Evolutionary conservation across 2,113 vertebrate species (phyloP).

Genomic region (Cynocephalus volans): DNA sequence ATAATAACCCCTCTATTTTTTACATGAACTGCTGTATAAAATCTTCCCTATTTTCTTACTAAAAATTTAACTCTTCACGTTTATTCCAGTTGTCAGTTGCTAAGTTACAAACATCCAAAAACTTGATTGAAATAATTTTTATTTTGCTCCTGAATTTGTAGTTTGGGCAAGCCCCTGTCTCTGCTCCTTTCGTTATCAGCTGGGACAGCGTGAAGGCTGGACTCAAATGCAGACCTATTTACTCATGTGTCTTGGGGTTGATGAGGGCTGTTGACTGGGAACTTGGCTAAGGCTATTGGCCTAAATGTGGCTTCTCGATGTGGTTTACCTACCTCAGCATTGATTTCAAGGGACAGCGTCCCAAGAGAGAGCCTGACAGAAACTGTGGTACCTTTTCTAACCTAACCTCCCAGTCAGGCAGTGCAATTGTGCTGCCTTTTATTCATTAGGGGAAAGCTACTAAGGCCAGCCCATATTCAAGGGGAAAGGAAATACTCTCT

Average conservation of each 20-base stretch:
- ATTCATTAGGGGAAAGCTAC: background rate
- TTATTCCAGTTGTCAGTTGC: background rate
- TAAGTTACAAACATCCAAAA: background rate
- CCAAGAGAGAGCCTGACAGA: background rate
- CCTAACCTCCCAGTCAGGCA: background rate
- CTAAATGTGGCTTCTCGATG: background rate
- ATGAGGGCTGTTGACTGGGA: background rate
- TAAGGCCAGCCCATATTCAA: background rate
- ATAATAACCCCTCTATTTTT: background rate
- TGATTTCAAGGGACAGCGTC: background rate
- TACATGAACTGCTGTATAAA: too few relatives aligned
- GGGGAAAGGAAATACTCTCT: background rate
- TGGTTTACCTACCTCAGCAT: background rate
- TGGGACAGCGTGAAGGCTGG: background rate
- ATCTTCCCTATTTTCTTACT: background rate
- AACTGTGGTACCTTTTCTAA: background rate
- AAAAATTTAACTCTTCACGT: background rate
- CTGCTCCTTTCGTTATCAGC: background rate
- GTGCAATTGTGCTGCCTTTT: background rate
- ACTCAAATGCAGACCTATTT: background rate
- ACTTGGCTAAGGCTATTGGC: background rate
- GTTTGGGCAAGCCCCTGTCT: background rate
- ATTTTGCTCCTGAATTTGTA: constrained; percentile 5
- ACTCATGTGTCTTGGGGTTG: background rate
- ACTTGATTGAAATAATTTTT: background rate